phyloP scores from a whole-genome alignment of 2,888 invertebrate genomes.

The Blastobasis adustella region DNA sequence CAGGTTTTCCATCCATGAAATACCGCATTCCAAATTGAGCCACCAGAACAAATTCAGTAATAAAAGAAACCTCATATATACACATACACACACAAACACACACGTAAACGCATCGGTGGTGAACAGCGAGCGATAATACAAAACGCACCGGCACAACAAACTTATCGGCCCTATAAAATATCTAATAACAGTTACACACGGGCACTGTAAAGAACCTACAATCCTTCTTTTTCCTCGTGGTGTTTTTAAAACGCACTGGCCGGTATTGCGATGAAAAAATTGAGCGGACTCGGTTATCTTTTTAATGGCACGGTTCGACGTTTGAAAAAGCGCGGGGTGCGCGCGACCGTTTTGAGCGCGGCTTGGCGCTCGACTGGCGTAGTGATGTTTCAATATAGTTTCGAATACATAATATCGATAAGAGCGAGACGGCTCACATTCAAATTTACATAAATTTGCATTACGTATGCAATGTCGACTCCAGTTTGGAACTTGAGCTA shows the following conservation, averaged over 20 bases:
- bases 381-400: conserved; percentile 29
- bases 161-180: conserved; percentile 4
- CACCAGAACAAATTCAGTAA: conserved; percentile 39
- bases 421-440: too few species aligned
- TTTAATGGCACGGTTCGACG: conserved; percentile 22
- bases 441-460: too few species aligned
- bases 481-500: too few species aligned
- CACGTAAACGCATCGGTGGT: too few species aligned
- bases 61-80: conserved; percentile 7
- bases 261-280: neutral
- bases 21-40: conserved; percentile 23
- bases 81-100: too few species aligned
- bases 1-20: conserved; percentile 3
- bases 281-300: conserved; percentile 1
- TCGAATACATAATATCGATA: too few species aligned
- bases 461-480: too few species aligned
- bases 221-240: too few species aligned
- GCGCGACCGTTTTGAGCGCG: conserved; percentile 43
- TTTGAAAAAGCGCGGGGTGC: conserved; percentile 24
- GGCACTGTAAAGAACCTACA: conserved; percentile 10
- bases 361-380: conserved; percentile 43
- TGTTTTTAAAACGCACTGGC: neutral
- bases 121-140: conserved; percentile 21
- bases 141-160: conserved; percentile 18
- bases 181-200: neutral